Evolutionary conservation across 2,888 invertebrate species (phyloP), one percentile per base, ranked within the genome.

Genomic region (Platycnemis pennipes): DNA sequence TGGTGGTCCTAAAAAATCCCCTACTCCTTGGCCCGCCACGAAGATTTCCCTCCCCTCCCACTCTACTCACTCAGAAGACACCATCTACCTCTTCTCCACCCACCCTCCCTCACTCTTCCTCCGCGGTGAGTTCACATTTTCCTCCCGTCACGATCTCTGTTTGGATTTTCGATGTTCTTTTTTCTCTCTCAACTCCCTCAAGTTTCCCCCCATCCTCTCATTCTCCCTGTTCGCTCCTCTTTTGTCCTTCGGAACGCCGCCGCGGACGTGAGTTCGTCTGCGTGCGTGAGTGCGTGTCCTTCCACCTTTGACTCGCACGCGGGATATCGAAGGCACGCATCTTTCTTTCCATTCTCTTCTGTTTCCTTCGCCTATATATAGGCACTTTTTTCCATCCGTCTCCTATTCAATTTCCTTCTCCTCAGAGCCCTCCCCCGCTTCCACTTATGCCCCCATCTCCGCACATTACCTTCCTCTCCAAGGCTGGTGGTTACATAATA

Each of bases 91-190:
- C 77, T n/a, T 63, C 63, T 63, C 26, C 1, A 11, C 37, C 77
- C 37, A 1, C 37, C 77, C 13, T 3, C 77, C 31, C 37, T 37
- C 11, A 22, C 88, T 45, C 88, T 13, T 49, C 44, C 31, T 42
- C 42, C 31, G 53, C 44, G 91, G 91, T 91, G 91, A 91, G 91
- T 69, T 91, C 91, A 91, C 91, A 91, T 91, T 91, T 91, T 91
- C 44, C 91, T 91, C 91, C 63, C 91, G 91, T 91, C 91, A 91
- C 91, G 91, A 91, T 91, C 91, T 91, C 69, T 91, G 91, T 44
- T 56, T 91, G 91, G 42, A 63, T 91, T 91, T 45, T n/a, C 63
- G 63, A 63, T 63, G 91, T 69, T 69, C 91, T 31, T 91, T 91
- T 91, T 91, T 26, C 44, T 63, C 7, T 63, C 77, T 37, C 37